phyloP scores from a whole-genome alignment of 2,888 invertebrate species.

The Tupiocoris notatus region DNA sequence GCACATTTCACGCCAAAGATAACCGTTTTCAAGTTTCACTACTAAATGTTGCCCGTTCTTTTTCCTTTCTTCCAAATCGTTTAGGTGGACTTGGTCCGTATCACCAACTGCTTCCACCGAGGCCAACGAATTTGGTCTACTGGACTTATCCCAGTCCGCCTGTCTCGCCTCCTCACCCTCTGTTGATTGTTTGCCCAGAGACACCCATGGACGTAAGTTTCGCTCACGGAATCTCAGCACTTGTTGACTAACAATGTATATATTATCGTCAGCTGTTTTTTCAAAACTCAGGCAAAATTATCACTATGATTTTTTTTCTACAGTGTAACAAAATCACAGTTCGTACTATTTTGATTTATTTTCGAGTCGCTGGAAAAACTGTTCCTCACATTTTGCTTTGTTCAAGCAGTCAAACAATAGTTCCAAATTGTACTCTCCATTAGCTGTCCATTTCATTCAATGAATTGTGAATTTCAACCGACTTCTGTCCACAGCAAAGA shows the following conservation, averaged over 20 bases:
- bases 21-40: background rate
- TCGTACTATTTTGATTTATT: background rate
- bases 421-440: too few species aligned
- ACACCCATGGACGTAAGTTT: conserved; percentile 23
- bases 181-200: conserved; percentile 27
- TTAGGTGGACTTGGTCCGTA: conserved; percentile 39
- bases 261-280: too few species aligned
- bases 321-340: too few species aligned
- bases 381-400: too few species aligned
- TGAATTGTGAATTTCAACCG: too few species aligned
- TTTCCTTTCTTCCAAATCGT: background rate
- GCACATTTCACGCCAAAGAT: background rate
- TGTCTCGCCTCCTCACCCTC: conserved; percentile 47
- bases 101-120: conserved; percentile 37
- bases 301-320: too few species aligned
- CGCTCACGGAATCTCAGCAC: too few species aligned
- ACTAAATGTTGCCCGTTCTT: background rate
- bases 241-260: too few species aligned
- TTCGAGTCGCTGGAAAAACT: too few species aligned
- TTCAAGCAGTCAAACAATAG: too few species aligned
- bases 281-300: too few species aligned
- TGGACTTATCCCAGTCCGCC: conserved; percentile 47
- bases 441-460: too few species aligned
- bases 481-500: conserved; percentile 14
- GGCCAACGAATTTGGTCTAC: conserved; percentile 47